Evolutionary conservation across 2,113 vertebrate species (phyloP).

Genomic region (Phaethon lepturus): DNA sequence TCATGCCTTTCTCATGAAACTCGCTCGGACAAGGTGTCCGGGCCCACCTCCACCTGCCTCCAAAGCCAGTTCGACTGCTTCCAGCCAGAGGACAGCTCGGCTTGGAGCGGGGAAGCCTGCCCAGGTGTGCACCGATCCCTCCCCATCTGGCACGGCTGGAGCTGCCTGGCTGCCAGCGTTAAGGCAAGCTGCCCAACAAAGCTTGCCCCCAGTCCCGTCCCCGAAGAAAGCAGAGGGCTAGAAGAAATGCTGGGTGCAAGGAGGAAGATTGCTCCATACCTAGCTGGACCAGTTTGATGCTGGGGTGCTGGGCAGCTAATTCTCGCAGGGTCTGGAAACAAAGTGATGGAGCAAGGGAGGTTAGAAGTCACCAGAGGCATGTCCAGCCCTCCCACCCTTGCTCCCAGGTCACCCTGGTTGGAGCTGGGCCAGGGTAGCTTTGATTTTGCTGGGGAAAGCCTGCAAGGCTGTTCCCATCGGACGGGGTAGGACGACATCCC

Average conservation of each 20-base stretch:
- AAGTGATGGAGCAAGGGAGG: neutral
- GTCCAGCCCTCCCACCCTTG: neutral
- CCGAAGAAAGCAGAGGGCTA: neutral
- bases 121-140: neutral
- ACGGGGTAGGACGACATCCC: neutral
- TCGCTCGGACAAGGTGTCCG: neutral
- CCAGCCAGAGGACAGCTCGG: neutral
- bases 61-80: neutral
- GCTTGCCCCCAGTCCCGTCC: neutral
- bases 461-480: neutral
- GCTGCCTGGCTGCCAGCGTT: neutral
- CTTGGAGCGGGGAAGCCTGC: neutral
- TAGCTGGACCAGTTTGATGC: slow-evolving; percentile 53
- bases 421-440: neutral
- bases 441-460: neutral
- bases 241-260: neutral
- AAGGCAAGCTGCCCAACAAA: neutral
- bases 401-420: neutral
- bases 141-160: neutral
- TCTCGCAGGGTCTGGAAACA: slow-evolving; percentile 33
- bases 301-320: slow-evolving; percentile 32
- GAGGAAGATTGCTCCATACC: neutral
- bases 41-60: neutral
- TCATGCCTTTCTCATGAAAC: neutral
- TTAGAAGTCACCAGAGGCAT: neutral